A percentile compares a stretch with the other conserved stretches of the same genome.
Conservation (phyloP, 2,888 invertebrate species). For the Nephrotoma appendiculata region DNA sequence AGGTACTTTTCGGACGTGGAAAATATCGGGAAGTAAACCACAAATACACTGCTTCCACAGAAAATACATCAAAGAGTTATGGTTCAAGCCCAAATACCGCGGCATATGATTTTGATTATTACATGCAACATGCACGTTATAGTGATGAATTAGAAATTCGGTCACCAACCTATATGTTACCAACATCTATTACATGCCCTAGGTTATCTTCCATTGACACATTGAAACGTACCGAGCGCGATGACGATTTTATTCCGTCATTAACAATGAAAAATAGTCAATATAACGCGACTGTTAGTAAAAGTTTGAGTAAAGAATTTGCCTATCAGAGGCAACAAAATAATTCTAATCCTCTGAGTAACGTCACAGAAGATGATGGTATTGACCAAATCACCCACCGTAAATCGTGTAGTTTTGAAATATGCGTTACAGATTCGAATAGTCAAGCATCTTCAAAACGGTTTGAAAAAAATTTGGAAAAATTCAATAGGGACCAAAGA, state of each 20-base stretch:
- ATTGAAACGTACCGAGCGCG: slow-evolving; percentile 1
- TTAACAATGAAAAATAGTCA: slow-evolving; percentile 28
- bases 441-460: slow-evolving; percentile 20
- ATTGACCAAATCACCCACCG: slow-evolving; percentile 13
- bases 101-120: slow-evolving; percentile 38
- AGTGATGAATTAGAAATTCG: not conserved
- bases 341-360: slow-evolving; percentile 16
- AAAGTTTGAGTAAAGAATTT: slow-evolving; percentile 31
- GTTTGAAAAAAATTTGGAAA: slow-evolving; percentile 41
- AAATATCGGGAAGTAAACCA: slow-evolving; percentile 22
- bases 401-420: slow-evolving; percentile 24
- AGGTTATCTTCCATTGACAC: slow-evolving; percentile 7
- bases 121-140: slow-evolving; percentile 27
- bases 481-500: slow-evolving; percentile 44
- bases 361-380: slow-evolving; percentile 5
- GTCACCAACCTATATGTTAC: not conserved
- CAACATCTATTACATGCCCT: slow-evolving; percentile 9
- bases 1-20: slow-evolving; percentile 46
- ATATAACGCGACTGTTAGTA: slow-evolving; percentile 28
- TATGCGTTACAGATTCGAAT: slow-evolving; percentile 18
- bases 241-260: slow-evolving; percentile 27
- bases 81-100: slow-evolving; percentile 47
- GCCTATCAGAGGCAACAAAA: slow-evolving; percentile 25
- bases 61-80: slow-evolving; percentile 43
- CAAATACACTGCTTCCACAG: slow-evolving; percentile 31